phyloP scores from a whole-genome alignment of 2,113 vertebrate genomes.

The Tamias sibiricus region DNA sequence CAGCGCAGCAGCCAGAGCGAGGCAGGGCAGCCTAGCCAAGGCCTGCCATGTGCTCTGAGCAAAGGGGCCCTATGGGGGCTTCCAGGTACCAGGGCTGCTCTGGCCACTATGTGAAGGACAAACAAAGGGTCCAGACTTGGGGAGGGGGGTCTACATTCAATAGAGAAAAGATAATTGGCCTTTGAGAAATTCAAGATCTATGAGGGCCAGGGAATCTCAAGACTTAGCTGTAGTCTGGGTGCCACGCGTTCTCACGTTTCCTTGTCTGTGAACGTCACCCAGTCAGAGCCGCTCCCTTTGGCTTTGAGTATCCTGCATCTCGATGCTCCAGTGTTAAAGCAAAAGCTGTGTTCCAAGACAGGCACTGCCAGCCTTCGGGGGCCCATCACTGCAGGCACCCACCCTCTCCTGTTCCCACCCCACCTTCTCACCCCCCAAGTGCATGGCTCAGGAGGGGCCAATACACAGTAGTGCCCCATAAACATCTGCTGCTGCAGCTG shows the following conservation, averaged over 20 bases:
- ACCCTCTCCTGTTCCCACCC: too few relatives aligned
- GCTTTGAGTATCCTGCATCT: background rate
- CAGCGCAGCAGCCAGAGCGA: background rate
- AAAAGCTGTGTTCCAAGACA: background rate
- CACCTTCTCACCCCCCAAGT: background rate
- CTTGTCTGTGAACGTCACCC: background rate
- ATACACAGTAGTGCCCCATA: rapidly evolving
- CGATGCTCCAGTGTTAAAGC: background rate
- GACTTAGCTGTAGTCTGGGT: background rate
- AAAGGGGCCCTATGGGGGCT: background rate
- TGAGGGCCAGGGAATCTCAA: background rate
- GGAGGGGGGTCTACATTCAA: too few relatives aligned
- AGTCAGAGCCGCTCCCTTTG: background rate
- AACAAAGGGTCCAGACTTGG: too few relatives aligned
- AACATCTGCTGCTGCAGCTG: rapidly evolving
- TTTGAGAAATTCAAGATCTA: background rate
- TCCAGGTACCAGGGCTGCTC: background rate
- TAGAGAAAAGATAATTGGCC: background rate
- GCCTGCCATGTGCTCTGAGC: background rate
- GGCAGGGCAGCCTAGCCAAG: too few relatives aligned
- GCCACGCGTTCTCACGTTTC: rapidly evolving
- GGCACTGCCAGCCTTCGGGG: rapidly evolving
- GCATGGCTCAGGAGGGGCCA: rapidly evolving
- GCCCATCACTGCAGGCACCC: rapidly evolving
- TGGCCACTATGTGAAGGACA: background rate